These are phyloP conservation scores for Parotocinclus haroldoi DNA, from an alignment of 2,797 vertebrate genomes.

Conservation along the genomic window DNA sequence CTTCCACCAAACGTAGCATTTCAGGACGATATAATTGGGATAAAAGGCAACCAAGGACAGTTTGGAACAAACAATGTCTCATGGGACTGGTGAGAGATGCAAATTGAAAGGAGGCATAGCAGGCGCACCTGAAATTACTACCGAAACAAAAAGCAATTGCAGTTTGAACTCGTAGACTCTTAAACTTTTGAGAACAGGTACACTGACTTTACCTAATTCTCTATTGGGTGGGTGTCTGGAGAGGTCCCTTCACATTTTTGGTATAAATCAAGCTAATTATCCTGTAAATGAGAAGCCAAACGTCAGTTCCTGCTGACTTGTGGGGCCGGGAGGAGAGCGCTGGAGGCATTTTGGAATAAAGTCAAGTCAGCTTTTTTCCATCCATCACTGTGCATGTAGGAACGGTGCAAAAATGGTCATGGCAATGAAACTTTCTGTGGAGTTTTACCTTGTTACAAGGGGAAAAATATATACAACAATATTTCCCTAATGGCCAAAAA, in stretches of 20 bases:
- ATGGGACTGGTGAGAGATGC: neutral
- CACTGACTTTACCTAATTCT: conserved; percentile 25
- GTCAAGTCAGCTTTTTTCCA: conserved; percentile 47
- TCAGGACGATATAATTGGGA: too few species aligned
- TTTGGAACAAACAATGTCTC: too few species aligned
- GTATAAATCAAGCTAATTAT: conserved; percentile 68
- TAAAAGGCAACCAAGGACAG: too few species aligned
- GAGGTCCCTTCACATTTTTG: conserved; percentile 21
- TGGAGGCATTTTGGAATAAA: conserved; percentile 65
- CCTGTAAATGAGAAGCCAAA: conserved; percentile 70
- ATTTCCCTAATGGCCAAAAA: conserved; percentile 67
- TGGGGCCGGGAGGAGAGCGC: conserved; percentile 58
- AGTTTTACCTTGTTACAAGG: conserved; percentile 14
- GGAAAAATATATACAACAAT: conserved; percentile 40
- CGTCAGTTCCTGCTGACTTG: conserved; percentile 67
- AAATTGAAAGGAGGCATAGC: conserved; percentile 13
- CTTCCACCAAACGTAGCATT: too few species aligned
- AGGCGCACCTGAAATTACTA: neutral
- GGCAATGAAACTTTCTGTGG: conserved; percentile 1
- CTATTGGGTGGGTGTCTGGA: conserved; percentile 24
- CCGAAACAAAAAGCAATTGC: too few species aligned
- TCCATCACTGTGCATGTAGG: conserved; percentile 39
- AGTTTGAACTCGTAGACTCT: too few species aligned
- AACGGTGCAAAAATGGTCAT: conserved; percentile 17
- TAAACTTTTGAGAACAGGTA: conserved; percentile 1